Evolutionary conservation across 2,888 invertebrate species (phyloP).

Genomic region (Metellina segmentata): DNA sequence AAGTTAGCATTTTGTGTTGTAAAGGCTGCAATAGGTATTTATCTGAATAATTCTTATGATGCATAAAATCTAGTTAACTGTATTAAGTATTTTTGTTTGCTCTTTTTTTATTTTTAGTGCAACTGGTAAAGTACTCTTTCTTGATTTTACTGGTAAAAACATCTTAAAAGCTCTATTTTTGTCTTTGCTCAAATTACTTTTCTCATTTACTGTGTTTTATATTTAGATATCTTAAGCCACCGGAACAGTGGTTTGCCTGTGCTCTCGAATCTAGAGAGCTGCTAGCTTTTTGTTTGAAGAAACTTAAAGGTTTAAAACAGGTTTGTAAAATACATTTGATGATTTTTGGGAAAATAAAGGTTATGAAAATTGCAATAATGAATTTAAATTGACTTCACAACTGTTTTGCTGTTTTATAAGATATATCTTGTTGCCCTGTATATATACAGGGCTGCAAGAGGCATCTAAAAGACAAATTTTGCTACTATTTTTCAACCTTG

Average conservation of each 20-base stretch:
- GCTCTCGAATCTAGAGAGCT: slow-evolving; percentile 95
- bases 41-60: background rate
- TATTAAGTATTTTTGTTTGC: background rate
- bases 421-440: too few relatives aligned
- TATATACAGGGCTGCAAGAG: background rate
- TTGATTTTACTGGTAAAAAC: too few relatives aligned
- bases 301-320: slow-evolving; percentile 91
- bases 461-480: background rate
- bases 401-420: background rate
- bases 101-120: background rate
- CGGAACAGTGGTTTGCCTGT: slow-evolving; percentile 88
- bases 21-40: slow-evolving; percentile 92
- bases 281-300: slow-evolving; percentile 93
- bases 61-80: background rate
- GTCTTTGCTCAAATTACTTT: background rate
- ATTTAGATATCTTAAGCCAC: slow-evolving; percentile 93
- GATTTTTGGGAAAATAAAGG: too few relatives aligned
- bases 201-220: background rate
- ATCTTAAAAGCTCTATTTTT: background rate
- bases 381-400: background rate
- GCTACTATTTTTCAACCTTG: background rate
- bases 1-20: slow-evolving; percentile 91
- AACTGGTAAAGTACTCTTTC: too few relatives aligned
- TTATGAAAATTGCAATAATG: background rate
- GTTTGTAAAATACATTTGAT: slow-evolving; percentile 77